Evolutionary conservation across 2,888 invertebrate genomes (phyloP), one percentile per base, ranked within the genome.

Genomic region (Lochmaea crataegi): DNA sequence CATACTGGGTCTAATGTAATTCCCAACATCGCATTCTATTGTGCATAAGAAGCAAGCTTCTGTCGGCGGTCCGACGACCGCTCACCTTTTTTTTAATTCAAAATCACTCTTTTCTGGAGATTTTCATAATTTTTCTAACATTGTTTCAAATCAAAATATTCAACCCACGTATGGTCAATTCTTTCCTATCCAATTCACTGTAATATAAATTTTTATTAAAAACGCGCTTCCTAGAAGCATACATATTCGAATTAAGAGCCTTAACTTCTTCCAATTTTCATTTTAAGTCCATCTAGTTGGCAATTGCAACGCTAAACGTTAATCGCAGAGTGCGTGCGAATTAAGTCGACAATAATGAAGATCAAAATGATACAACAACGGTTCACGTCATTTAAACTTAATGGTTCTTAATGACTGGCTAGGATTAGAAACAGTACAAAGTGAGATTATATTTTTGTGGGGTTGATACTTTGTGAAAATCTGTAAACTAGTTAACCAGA

Each of bases 291-390:
- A 68, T 73, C 77, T 68, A 78, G 72, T 73, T 75, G 75, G 80
- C 82, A 83, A 82, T 83, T 83, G 82, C 82, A 82, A 80, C 78
- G 79, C 83, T 82, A 82, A 83, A 84, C 80, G 83, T 83, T 83
- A 82, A 83, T 84, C 83, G 82, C 80, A 78, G 82, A 84, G 83
- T 86, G 86, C 86, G 85, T 86, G 85, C 82, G 83, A 86, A 85
- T 85, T 84, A 82, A 83, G 80, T 77, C 78, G 78, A 79, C 82
- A 82, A 85, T 85, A 85, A 85, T 84, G 83, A 84, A 84, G 84
- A 83, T 83, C 82, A 83, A 83, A 85, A 84, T 83, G 83, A 84
- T 82, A 80, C 79, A 79, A 79, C 79, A 83, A 78, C 80, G 77
- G 79, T 82, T 79, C 79, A 78, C 61, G 79, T 80, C 83, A 77